Base-by-base conservation (phyloP, 2,113 vertebrate genomes). In the Peromyscus maniculatus region DNA sequence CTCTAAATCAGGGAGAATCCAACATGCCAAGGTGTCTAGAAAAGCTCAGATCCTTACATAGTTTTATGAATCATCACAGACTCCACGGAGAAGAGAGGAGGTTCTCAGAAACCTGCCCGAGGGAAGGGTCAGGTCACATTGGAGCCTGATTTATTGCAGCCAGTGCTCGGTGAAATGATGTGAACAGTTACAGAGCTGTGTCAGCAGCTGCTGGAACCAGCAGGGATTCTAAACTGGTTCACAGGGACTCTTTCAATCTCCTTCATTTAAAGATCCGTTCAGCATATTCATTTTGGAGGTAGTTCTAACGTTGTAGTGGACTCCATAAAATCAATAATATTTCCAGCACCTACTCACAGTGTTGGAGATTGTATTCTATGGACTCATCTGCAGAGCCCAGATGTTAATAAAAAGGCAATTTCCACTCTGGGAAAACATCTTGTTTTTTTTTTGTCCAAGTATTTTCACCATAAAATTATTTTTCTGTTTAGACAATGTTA, bases 401-500 rank as follows among this genome's bases (percentile, higher is more conserved):
- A 22, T 43, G 52, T 69, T 93, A 94, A 71, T 49, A 55, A 80
- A 59, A 91, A 89, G 55, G 66, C 43, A 75, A 49, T 43, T 67
- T 59, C 46, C 3, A 33, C 59, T n/a, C 46, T n/a, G 31, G 28
- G 39, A 80, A 78, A 88, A 87, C 46, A 49, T 59, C 10, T 12
- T 82, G 17, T 39, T n/a, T 74, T 39, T 74, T 39, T 31, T 72
- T 67, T 82, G 77, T 80, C 13, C 10, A 46, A 74, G 87, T 39
- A 4, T 91, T 88, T 91, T 91, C 26, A 89, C 43, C 52, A 49
- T 64, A 33, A 46, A 43, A 33, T 62, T 62, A 15, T 72, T 77
- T 96, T 80, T 84, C 66, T 90, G 62, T 91, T 96, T 79, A 92
- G 75, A 92, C 84, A 64, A 80, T 78, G 43, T 17, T 78, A 11